Evolutionary conservation across 1,140 invertebrate genomes (phyloP).

Genomic region (Papilio machaon): DNA sequence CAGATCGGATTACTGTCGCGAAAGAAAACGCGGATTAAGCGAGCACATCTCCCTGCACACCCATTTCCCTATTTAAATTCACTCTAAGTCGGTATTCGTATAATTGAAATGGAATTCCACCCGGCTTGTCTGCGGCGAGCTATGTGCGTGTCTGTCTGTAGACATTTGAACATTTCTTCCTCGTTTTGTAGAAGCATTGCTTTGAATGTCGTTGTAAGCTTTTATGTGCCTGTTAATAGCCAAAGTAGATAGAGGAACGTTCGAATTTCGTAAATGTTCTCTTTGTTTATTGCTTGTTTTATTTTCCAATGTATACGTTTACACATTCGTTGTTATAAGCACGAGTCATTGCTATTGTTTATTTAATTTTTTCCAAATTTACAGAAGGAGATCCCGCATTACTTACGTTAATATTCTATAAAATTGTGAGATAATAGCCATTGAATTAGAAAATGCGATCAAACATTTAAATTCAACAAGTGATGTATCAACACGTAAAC

Average conservation of each 20-base stretch:
- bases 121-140: conserved; percentile 40
- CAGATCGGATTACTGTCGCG: conserved; percentile 51
- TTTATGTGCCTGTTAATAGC: conserved; percentile 29
- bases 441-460: not conserved
- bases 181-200: conserved; percentile 8
- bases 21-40: conserved; percentile 60
- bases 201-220: conserved; percentile 25
- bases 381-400: not conserved
- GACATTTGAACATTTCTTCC: conserved; percentile 12
- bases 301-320: not conserved
- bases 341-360: not conserved
- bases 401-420: too few species aligned
- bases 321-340: not conserved
- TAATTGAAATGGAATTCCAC: conserved; percentile 65
- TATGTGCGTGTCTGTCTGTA: conserved; percentile 19
- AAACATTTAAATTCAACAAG: conserved; percentile 36
- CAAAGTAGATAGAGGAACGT: conserved; percentile 18
- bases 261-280: conserved; percentile 7
- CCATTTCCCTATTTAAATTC: conserved; percentile 53
- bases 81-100: conserved; percentile 44
- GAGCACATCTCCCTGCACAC: conserved; percentile 46
- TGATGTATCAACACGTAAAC: conserved; percentile 35
- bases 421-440: not conserved
- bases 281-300: conserved; percentile 18
- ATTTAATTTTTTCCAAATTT: not conserved